Conservation (phyloP, 2,888 invertebrate genomes). For the Philereme transversata region DNA sequence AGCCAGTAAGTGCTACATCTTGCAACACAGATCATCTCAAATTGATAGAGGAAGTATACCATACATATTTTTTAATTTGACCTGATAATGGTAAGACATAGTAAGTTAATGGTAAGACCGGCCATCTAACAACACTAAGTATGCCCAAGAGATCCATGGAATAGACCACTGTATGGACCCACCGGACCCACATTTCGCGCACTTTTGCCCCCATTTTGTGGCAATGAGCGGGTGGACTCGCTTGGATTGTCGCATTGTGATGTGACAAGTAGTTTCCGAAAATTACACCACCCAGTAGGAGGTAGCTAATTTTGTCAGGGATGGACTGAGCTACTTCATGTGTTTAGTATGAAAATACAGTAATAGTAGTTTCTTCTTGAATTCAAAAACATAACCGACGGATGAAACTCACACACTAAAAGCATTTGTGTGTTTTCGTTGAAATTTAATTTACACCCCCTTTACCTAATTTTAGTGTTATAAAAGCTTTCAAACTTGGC, state of each 20-base stretch:
- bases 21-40: too few relatives aligned
- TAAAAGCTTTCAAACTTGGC: too few relatives aligned
- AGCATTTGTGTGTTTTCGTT: too few relatives aligned
- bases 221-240: constrained; percentile 50
- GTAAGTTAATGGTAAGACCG: constrained; percentile 3
- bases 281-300: constrained; percentile 75
- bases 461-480: too few relatives aligned
- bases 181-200: constrained; percentile 58
- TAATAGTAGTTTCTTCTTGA: too few relatives aligned
- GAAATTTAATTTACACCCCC: too few relatives aligned
- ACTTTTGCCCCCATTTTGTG: constrained; percentile 61
- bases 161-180: constrained; percentile 21
- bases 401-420: too few relatives aligned
- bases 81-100: too few relatives aligned
- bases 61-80: not conserved
- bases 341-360: not conserved
- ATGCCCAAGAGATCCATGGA: not conserved
- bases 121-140: constrained; percentile 18
- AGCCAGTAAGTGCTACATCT: too few relatives aligned
- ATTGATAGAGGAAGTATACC: too few relatives aligned
- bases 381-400: too few relatives aligned
- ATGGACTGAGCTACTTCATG: constrained; percentile 43
- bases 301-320: constrained; percentile 72
- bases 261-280: constrained; percentile 72
- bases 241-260: constrained; percentile 65